Evolutionary conservation across 2,113 vertebrate species (phyloP).

Genomic region (Plecturocebus donacophilus): DNA sequence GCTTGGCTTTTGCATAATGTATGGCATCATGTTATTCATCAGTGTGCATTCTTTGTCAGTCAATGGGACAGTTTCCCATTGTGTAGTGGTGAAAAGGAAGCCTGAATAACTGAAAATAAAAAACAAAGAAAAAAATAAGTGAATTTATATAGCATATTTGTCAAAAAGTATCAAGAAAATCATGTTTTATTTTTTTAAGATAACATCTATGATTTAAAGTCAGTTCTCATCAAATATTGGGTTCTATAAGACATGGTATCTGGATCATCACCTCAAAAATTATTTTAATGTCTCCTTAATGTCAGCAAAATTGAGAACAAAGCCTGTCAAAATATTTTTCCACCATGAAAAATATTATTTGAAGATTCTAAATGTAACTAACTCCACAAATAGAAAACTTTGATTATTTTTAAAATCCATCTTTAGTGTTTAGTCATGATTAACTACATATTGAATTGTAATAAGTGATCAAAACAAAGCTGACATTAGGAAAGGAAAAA

Average conservation of each 20-base stretch:
- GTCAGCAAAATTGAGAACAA: background rate
- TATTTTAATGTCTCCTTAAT: background rate
- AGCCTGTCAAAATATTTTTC: background rate
- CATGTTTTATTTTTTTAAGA: slow-evolving; percentile 30
- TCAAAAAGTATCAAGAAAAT: background rate
- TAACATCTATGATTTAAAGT: background rate
- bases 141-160: slow-evolving; percentile 32
- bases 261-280: background rate
- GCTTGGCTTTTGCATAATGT: slow-evolving; percentile 73
- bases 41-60: slow-evolving; percentile 70
- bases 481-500: background rate
- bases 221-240: background rate
- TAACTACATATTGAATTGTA: background rate
- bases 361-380: background rate
- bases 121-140: slow-evolving; percentile 42
- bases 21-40: slow-evolving; percentile 54
- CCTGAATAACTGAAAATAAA: slow-evolving; percentile 51
- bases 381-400: background rate
- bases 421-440: background rate
- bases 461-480: background rate
- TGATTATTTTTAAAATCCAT: background rate
- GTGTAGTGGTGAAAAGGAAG: slow-evolving; percentile 46
- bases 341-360: background rate
- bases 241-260: background rate
- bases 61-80: slow-evolving; percentile 58